These are phyloP conservation scores for Iselma pallidipennis DNA, from an alignment of 2,888 invertebrate genomes.

Conservation along the genomic window DNA sequence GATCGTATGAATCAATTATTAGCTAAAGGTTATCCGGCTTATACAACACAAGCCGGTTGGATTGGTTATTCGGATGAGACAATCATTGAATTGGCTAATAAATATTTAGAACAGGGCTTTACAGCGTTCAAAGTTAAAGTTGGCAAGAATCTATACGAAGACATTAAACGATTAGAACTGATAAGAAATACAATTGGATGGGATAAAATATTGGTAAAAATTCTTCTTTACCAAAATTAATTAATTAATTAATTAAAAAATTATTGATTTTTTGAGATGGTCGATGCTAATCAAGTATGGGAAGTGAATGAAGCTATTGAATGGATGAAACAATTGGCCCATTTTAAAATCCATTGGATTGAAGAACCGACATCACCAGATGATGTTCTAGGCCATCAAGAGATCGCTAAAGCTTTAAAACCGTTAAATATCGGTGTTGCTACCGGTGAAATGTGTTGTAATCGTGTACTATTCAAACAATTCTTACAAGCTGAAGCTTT, in stretches of 20 bases:
- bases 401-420: slow-evolving; percentile 73
- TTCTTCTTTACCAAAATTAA: slow-evolving; percentile 1
- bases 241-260: background rate
- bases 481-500: slow-evolving; percentile 79
- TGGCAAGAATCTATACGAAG: slow-evolving; percentile 78
- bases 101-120: slow-evolving; percentile 76
- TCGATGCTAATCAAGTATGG: slow-evolving; percentile 91
- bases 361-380: slow-evolving; percentile 94
- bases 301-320: slow-evolving; percentile 81
- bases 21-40: slow-evolving; percentile 78
- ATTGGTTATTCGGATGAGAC: slow-evolving; percentile 81
- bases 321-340: slow-evolving; percentile 79
- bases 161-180: slow-evolving; percentile 70
- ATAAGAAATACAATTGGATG: slow-evolving; percentile 78
- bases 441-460: slow-evolving; percentile 91
- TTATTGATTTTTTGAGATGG: slow-evolving; percentile 67
- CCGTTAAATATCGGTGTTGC: slow-evolving; percentile 83
- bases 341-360: slow-evolving; percentile 82
- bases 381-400: slow-evolving; percentile 84
- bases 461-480: slow-evolving; percentile 91
- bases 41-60: slow-evolving; percentile 91
- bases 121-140: slow-evolving; percentile 89
- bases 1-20: slow-evolving; percentile 66
- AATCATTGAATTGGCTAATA: slow-evolving; percentile 69
- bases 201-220: slow-evolving; percentile 70